These are phyloP conservation scores for Lepidonotus clava DNA, from an alignment of 2,888 invertebrate genomes.

Conservation along the genomic window DNA sequence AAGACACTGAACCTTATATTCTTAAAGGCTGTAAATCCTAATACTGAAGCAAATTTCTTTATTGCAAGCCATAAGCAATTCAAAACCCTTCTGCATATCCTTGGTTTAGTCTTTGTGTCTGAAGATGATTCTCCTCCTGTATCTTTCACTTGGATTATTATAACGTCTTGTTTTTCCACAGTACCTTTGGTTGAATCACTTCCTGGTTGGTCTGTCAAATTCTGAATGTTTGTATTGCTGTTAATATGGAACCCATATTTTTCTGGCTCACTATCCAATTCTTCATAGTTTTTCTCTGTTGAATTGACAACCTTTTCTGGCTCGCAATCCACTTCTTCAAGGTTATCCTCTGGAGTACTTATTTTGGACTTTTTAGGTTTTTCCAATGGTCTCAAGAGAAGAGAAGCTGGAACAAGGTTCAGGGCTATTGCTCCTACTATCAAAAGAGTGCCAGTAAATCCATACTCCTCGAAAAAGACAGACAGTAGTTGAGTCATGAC, in stretches of 20 bases:
- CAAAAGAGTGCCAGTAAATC: neutral
- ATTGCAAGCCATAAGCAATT: too few relatives aligned
- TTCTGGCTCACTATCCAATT: neutral
- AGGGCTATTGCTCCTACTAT: neutral
- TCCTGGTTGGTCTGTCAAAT: too few relatives aligned
- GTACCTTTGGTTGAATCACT: too few relatives aligned
- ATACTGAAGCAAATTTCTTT: neutral
- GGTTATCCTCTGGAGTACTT: neutral
- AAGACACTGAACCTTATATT: neutral
- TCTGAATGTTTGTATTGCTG: too few relatives aligned
- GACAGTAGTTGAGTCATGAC: constrained; percentile 14
- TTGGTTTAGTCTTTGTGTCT: too few relatives aligned
- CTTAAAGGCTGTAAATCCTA: neutral
- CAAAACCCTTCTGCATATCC: too few relatives aligned
- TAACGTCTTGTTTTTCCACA: neutral
- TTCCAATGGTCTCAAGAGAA: neutral
- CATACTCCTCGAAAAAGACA: neutral
- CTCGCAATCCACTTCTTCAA: too few relatives aligned
- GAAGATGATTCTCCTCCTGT: too few relatives aligned
- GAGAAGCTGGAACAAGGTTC: neutral
- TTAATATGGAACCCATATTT: too few relatives aligned
- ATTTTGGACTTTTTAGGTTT: neutral
- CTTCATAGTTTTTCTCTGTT: too few relatives aligned
- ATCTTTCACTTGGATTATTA: too few relatives aligned
- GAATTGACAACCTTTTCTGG: too few relatives aligned